Conservation (phyloP, 2,888 invertebrate genomes). For the Hirtodrosophila confusa region DNA sequence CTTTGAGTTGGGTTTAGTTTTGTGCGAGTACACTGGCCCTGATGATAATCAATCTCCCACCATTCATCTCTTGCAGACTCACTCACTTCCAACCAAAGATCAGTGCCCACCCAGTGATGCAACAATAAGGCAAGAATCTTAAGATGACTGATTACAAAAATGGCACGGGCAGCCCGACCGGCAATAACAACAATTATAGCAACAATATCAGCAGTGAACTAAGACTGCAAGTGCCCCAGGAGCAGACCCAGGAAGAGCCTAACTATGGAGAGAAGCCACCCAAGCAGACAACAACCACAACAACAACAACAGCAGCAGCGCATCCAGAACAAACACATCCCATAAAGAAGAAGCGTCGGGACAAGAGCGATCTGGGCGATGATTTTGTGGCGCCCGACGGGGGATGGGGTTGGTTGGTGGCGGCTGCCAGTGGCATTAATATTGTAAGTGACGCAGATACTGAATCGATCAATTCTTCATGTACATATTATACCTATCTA, state of each 20-base stretch:
- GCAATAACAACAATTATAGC: conserved; percentile 26
- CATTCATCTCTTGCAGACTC: conserved; percentile 30
- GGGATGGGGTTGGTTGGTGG: conserved; percentile 90
- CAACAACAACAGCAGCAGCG: conserved; percentile 15
- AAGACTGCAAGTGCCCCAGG: conserved; percentile 39
- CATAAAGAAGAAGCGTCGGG: conserved; percentile 79
- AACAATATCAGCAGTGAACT: conserved; percentile 30
- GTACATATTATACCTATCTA: too few relatives aligned
- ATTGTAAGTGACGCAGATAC: conserved; percentile 86
- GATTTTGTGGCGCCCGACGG: conserved; percentile 90
- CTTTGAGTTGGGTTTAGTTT: background rate
- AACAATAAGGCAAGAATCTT: conserved; percentile 26
- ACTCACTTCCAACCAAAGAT: conserved; percentile 13
- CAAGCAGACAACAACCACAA: conserved; percentile 32
- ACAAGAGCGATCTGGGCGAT: conserved; percentile 84
- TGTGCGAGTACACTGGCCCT: too few relatives aligned
- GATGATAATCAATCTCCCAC: background rate
- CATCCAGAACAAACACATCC: conserved; percentile 11
- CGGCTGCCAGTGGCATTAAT: conserved; percentile 89
- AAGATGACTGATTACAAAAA: conserved; percentile 68
- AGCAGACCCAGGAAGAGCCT: conserved; percentile 9
- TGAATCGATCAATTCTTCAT: too few relatives aligned
- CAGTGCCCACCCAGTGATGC: conserved; percentile 50
- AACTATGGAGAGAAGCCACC: conserved; percentile 35
- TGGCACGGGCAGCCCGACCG: conserved; percentile 34